phyloP scores from a whole-genome alignment of 2,888 invertebrate species.

The Parthenolecanium corni region DNA sequence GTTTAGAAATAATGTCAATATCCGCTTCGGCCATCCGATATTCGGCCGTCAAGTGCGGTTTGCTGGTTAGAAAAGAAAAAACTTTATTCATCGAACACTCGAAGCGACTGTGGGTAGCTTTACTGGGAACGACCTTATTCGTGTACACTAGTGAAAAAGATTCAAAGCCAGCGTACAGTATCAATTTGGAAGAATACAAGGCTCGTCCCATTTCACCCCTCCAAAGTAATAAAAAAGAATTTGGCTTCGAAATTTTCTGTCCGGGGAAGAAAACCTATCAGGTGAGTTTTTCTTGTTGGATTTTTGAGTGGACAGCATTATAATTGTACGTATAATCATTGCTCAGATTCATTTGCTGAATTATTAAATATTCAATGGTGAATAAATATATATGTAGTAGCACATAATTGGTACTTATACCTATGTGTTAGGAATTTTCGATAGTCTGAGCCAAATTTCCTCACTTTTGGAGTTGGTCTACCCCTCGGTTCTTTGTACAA shows the following conservation, averaged over 20 bases:
- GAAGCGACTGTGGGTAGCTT: slow-evolving; percentile 35
- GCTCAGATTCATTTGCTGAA: no score
- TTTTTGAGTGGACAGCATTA: no score
- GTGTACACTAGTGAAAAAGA: slow-evolving; percentile 35
- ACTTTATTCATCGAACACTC: slow-evolving; percentile 35
- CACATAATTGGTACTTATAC: no score
- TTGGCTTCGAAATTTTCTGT: slow-evolving; percentile 36
- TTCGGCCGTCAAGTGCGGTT: slow-evolving; percentile 34
- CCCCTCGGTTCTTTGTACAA: no score
- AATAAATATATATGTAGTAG: no score
- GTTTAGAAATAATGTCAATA: slow-evolving; percentile 29
- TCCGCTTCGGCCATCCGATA: slow-evolving; percentile 30
- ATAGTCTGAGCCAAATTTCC: no score
- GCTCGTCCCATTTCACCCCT: slow-evolving; percentile 33
- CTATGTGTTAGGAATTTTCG: no score
- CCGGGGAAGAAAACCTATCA: slow-evolving; percentile 37
- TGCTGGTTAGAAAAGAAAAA: slow-evolving; percentile 34
- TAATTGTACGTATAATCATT: no score
- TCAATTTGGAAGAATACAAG: slow-evolving; percentile 35
- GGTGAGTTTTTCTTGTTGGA: slow-evolving; percentile 34
- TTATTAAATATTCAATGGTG: no score
- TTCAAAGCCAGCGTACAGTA: slow-evolving; percentile 33
- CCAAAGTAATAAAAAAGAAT: slow-evolving; percentile 33
- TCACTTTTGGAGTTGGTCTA: no score
- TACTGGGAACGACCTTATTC: slow-evolving; percentile 34